Evolutionary conservation across 2,113 vertebrate species (phyloP).

Genomic region (Poeciliopsis occidentalis): DNA sequence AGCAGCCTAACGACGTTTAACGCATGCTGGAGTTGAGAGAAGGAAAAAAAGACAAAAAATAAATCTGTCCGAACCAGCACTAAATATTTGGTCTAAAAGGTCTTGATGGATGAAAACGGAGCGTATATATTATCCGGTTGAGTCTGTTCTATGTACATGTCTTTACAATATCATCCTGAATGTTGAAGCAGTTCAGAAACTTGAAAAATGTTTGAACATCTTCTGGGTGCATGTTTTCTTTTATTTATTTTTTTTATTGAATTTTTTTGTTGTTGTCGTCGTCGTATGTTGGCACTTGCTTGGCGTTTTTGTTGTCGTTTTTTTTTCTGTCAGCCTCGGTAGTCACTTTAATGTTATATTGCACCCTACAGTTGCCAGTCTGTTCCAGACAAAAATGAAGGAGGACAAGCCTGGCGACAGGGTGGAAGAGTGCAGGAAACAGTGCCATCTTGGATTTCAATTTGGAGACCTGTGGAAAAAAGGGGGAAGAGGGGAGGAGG

Average conservation of each 20-base stretch:
- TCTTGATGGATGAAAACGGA: constrained; percentile 87
- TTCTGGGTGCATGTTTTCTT: constrained; percentile 45
- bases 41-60: constrained; percentile 71
- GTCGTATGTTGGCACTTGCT: constrained; percentile 93
- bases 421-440: constrained; percentile 97
- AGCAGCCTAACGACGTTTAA: constrained; percentile 80
- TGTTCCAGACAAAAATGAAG: constrained; percentile 89
- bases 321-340: constrained; percentile 86
- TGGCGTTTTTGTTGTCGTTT: constrained; percentile 70
- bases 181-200: constrained; percentile 98
- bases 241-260: constrained; percentile 32
- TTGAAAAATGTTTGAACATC: constrained; percentile 84
- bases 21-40: constrained; percentile 74
- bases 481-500: neutral
- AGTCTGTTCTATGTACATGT: constrained; percentile 99
- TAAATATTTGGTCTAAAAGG: constrained; percentile 93
- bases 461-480: constrained; percentile 88
- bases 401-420: constrained; percentile 92
- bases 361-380: constrained; percentile 91
- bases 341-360: constrained; percentile 90
- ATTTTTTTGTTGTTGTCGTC: constrained; percentile 35
- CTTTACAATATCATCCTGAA: constrained; percentile 99
- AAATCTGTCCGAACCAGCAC: constrained; percentile 87
- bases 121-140: constrained; percentile 98
- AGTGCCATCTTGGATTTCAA: constrained; percentile 95